Percentiles rank a stretch among this genome's conserved stretches.
Evolutionary conservation across 2,888 invertebrate genomes (phyloP).

Genomic region (Galerucella nymphaeae): DNA sequence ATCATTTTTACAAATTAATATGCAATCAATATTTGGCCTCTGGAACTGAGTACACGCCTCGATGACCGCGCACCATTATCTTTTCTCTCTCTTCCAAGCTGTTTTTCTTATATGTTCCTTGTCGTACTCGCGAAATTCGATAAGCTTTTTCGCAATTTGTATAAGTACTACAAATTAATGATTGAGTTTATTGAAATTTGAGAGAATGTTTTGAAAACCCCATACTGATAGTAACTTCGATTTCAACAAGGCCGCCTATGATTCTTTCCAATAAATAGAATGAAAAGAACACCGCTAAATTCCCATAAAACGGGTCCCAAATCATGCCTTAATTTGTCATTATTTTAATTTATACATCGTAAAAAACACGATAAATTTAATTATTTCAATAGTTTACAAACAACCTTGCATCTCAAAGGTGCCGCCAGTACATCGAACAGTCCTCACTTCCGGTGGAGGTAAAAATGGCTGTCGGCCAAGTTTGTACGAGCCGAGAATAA

Average conservation of each 20-base stretch:
- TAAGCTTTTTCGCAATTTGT: too few relatives aligned
- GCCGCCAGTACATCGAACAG: constrained; percentile 35
- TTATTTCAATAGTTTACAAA: constrained; percentile 44
- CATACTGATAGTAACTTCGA: background rate
- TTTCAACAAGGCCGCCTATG: background rate
- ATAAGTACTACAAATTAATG: too few relatives aligned
- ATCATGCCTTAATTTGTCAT: constrained; percentile 37
- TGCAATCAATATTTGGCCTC: too few relatives aligned
- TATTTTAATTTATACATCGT: constrained; percentile 38
- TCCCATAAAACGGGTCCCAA: constrained; percentile 33
- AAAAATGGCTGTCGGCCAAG: constrained; percentile 31
- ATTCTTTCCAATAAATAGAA: background rate
- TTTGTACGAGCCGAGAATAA: constrained; percentile 27
- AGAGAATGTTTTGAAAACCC: too few relatives aligned
- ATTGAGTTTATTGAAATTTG: too few relatives aligned
- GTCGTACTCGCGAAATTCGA: too few relatives aligned
- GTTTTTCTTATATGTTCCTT: too few relatives aligned
- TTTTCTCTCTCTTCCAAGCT: too few relatives aligned
- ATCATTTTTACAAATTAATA: too few relatives aligned
- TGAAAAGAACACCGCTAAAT: constrained; percentile 28
- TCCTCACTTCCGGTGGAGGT: constrained; percentile 33
- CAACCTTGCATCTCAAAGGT: constrained; percentile 48
- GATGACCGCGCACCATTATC: too few relatives aligned
- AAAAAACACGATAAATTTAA: constrained; percentile 42
- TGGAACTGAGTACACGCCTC: too few relatives aligned